Percentiles rank a stretch among this genome's conserved stretches.
Evolutionary conservation across 1,140 invertebrate species (phyloP).

Genomic region (Heliconius himera): DNA sequence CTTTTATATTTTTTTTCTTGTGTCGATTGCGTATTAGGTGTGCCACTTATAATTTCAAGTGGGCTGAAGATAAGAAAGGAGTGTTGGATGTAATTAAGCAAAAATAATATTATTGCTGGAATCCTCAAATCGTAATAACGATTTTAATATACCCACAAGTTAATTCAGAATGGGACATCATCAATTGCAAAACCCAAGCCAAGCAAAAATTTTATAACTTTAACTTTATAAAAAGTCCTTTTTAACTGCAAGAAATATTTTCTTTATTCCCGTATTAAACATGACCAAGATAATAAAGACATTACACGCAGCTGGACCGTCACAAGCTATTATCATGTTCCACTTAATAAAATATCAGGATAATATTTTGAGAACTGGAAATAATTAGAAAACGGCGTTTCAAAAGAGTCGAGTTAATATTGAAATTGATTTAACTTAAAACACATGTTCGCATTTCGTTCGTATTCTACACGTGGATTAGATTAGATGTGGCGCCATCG

Average conservation of each 20-base stretch:
- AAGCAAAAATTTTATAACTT: no score
- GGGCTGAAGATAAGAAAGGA: neutral
- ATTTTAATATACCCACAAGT: neutral
- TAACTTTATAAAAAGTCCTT: no score
- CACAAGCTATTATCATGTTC: neutral
- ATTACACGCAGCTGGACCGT: neutral
- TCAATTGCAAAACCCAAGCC: no score
- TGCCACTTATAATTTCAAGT: no score
- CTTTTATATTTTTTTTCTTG: no score
- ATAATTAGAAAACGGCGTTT: conserved; percentile 30
- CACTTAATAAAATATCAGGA: conserved; percentile 10
- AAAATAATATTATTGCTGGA: neutral
- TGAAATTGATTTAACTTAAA: conserved; percentile 30
- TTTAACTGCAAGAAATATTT: neutral
- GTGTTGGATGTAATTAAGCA: neutral
- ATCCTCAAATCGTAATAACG: neutral
- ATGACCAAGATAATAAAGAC: neutral
- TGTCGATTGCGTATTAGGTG: no score
- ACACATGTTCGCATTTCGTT: conserved; percentile 29
- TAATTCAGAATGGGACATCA: no score
- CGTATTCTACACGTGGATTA: conserved; percentile 13
- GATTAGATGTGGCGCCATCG: conserved; percentile 26
- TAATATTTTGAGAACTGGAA: conserved; percentile 25
- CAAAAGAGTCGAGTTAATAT: conserved; percentile 17
- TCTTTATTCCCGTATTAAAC: neutral